A percentile compares a stretch with the other conserved stretches of the same genome.
These are phyloP conservation scores for Galleria mellonella DNA, from an alignment of 1,140 invertebrate genomes.

Conservation along the genomic window DNA sequence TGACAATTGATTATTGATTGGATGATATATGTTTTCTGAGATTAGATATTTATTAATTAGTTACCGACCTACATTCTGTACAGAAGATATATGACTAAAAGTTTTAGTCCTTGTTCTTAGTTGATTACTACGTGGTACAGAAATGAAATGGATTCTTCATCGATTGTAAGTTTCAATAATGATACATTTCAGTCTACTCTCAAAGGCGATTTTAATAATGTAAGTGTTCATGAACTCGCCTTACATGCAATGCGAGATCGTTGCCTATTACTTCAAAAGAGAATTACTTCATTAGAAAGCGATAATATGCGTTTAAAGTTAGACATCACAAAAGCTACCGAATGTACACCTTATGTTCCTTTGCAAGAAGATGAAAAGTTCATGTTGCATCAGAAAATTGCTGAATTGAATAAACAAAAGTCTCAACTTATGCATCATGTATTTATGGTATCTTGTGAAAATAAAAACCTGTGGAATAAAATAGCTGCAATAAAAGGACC, in stretches of 20 bases:
- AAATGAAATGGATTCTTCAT: slow-evolving; percentile 63
- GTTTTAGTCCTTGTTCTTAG: too few relatives aligned
- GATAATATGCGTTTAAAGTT: slow-evolving; percentile 82
- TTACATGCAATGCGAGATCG: slow-evolving; percentile 87
- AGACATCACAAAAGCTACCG: slow-evolving; percentile 60
- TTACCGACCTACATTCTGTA: too few relatives aligned
- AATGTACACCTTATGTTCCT: slow-evolving; percentile 38
- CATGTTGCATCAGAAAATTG: slow-evolving; percentile 75
- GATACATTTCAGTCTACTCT: slow-evolving; percentile 56
- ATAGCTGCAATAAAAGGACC: slow-evolving; percentile 76
- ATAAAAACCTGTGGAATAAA: slow-evolving; percentile 84
- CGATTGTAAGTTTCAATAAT: slow-evolving; percentile 65
- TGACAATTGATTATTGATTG: too few relatives aligned
- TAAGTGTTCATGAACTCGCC: slow-evolving; percentile 81
- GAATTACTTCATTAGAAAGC: slow-evolving; percentile 80
- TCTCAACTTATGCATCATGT: slow-evolving; percentile 83
- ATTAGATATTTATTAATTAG: too few relatives aligned
- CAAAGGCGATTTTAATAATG: slow-evolving; percentile 51
- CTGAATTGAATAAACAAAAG: slow-evolving; percentile 82
- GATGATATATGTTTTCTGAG: too few relatives aligned
- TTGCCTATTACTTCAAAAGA: slow-evolving; percentile 82
- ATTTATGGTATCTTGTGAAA: slow-evolving; percentile 86
- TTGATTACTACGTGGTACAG: too few relatives aligned
- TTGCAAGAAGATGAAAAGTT: slow-evolving; percentile 64
- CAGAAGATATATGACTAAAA: too few relatives aligned